Conservation (phyloP, 2,888 invertebrate species). For the Zootermopsis nevadensis region DNA sequence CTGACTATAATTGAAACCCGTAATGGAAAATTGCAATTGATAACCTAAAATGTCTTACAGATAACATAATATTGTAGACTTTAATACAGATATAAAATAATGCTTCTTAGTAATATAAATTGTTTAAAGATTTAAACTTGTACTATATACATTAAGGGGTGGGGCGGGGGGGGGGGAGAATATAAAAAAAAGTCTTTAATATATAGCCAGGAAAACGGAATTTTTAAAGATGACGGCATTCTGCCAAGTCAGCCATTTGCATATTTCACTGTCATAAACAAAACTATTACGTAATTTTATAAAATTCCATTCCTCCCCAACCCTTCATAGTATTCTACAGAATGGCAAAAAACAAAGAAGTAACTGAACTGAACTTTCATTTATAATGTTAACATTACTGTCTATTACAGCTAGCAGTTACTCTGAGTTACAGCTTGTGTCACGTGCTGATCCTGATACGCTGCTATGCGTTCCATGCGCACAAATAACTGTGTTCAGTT, state of each 20-base stretch:
- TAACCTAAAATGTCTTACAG: conserved; percentile 21
- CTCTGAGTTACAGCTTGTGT: no score
- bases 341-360: no score
- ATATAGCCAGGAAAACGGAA: background rate
- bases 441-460: no score
- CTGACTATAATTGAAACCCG: conserved; percentile 40
- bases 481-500: no score
- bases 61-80: conserved; percentile 13
- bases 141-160: background rate
- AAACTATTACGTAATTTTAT: background rate
- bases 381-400: no score
- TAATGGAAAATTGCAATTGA: conserved; percentile 10
- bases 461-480: no score
- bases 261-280: background rate
- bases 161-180: background rate
- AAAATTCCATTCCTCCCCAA: background rate
- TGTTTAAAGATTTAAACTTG: background rate
- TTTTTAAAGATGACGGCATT: no score
- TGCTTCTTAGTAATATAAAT: background rate
- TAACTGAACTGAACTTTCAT: no score
- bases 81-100: background rate
- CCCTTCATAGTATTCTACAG: background rate
- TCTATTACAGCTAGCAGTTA: no score
- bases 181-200: background rate
- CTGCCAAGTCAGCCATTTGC: background rate